Conservation (phyloP, 1,140 invertebrate genomes). For the Drosophila leontia region DNA sequence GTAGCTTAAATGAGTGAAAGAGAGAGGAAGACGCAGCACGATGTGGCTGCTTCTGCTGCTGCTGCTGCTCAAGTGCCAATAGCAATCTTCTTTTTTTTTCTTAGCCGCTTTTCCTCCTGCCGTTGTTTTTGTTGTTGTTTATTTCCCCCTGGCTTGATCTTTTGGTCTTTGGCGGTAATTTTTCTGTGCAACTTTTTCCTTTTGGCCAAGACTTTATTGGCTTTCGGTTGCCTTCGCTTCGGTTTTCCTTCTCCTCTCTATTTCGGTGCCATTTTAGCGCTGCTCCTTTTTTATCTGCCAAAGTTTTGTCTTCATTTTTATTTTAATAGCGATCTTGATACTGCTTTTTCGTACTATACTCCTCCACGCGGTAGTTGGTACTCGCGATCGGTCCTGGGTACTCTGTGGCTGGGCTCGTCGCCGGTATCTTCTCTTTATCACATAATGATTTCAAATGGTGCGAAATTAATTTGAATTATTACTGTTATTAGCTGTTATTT, state of each 20-base stretch:
- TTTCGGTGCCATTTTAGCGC: slow-evolving; percentile 50
- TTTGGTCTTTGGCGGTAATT: slow-evolving; percentile 83
- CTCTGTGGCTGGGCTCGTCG: not conserved
- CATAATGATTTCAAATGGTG: slow-evolving; percentile 76
- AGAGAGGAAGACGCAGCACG: slow-evolving; percentile 64
- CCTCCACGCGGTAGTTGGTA: slow-evolving; percentile 5
- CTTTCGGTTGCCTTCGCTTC: slow-evolving; percentile 49
- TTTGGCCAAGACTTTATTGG: slow-evolving; percentile 64
- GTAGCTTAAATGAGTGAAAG: slow-evolving; percentile 39
- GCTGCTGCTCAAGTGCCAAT: slow-evolving; percentile 77
- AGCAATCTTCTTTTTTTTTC: slow-evolving; percentile 67
- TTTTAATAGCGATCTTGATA: slow-evolving; percentile 78
- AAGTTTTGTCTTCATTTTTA: slow-evolving; percentile 84
- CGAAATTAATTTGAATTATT: slow-evolving; percentile 82
- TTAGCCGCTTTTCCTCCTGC: slow-evolving; percentile 57
- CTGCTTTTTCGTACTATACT: slow-evolving; percentile 8
- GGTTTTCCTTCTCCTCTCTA: slow-evolving; percentile 61
- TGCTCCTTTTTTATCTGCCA: slow-evolving; percentile 63
- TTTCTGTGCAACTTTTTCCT: slow-evolving; percentile 72
- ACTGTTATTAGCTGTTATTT: slow-evolving; percentile 77
- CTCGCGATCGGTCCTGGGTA: not conserved
- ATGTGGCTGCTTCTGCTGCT: slow-evolving; percentile 55
- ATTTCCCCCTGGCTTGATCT: slow-evolving; percentile 79
- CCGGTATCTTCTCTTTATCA: slow-evolving; percentile 64
- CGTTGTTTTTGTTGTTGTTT: slow-evolving; percentile 76